Evolutionary conservation across 2,797 vertebrate genomes (phyloP), one percentile per base, ranked within the genome.

Genomic region (Cossypha polioptera): DNA sequence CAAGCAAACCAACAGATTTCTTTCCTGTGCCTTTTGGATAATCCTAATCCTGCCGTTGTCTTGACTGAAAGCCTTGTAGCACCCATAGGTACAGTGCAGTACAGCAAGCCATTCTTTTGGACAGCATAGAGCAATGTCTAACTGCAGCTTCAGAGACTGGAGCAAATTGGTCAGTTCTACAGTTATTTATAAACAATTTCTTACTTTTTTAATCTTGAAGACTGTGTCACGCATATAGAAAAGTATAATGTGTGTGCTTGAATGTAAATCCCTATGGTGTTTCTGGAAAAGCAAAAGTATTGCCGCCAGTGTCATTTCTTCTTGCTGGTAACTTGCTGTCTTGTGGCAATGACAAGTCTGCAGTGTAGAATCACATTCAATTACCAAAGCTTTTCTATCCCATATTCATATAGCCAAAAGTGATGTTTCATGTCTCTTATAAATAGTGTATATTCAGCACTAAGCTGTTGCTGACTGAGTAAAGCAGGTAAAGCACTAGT

Each of bases 381-480:
- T 76, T 93, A 97, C 97, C 98, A 98, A 98, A 98, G 97, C 94
- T 97, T 97, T 97, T 97, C 66, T 98, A 94, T 93, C 93, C 80
- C 69, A 4, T 95, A 77, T n/a, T 68, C 89, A 69, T 76, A 74
- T 48, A 97, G 96, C 95, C 96, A 95, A 77, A 94, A 94, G 87
- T 66, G 68, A 51, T 78, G 55, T 95, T 92, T 91, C 63, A 38
- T 84, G 86, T 95, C 97, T 95, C 61, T 92, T 97, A 48, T 38
- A 85, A 68, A 83, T 73, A 69, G 11, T 29, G 33, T 53, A 61
- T 90, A 80, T 61, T 58, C 57, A 43, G 79, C 90, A 91, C 62
- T 93, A 90, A 92, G 81, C 65, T 96, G 28, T 76, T 77, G 85
- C 79, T 92, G 83, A 76, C 75, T 65, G 61, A 69, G 59, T 77